Evolutionary conservation across 2,888 invertebrate genomes (phyloP).

Genomic region (Latheticus oryzae): DNA sequence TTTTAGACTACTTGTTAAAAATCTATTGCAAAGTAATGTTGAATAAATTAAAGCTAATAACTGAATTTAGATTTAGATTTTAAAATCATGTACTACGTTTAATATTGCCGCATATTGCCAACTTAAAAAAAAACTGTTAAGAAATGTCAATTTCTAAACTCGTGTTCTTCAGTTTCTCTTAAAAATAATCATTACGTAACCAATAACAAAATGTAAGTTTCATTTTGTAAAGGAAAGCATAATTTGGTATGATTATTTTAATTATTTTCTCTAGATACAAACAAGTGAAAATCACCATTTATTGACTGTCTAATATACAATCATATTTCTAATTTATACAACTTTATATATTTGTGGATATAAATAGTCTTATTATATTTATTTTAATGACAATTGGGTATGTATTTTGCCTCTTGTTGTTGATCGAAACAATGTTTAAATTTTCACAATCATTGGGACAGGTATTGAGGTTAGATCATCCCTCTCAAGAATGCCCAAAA

Average conservation of each 20-base stretch:
- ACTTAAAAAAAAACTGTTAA: constrained; percentile 1
- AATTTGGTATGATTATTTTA: constrained; percentile 13
- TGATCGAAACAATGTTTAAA: neutral
- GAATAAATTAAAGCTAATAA: no score
- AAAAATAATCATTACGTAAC: constrained; percentile 43
- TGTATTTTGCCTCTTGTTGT: constrained; percentile 9
- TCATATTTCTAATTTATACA: constrained; percentile 40
- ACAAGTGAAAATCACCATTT: constrained; percentile 32
- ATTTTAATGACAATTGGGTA: constrained; percentile 35
- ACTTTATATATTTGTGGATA: constrained; percentile 48
- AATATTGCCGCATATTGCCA: no score
- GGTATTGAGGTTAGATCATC: constrained; percentile 46
- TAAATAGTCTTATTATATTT: constrained; percentile 38
- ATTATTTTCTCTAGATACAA: constrained; percentile 21
- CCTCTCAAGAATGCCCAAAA: constrained; percentile 49
- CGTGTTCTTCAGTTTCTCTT: constrained; percentile 11
- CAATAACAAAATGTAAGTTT: constrained; percentile 34
- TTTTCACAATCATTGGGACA: constrained; percentile 19
- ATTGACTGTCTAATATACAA: constrained; percentile 16
- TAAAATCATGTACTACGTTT: no score
- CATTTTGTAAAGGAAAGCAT: constrained; percentile 1
- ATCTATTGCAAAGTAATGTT: no score
- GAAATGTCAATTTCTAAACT: constrained; percentile 20
- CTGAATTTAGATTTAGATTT: no score
- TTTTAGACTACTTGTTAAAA: no score